These are phyloP conservation scores for Ips typographus DNA, from an alignment of 1,140 invertebrate genomes.

Conservation along the genomic window DNA sequence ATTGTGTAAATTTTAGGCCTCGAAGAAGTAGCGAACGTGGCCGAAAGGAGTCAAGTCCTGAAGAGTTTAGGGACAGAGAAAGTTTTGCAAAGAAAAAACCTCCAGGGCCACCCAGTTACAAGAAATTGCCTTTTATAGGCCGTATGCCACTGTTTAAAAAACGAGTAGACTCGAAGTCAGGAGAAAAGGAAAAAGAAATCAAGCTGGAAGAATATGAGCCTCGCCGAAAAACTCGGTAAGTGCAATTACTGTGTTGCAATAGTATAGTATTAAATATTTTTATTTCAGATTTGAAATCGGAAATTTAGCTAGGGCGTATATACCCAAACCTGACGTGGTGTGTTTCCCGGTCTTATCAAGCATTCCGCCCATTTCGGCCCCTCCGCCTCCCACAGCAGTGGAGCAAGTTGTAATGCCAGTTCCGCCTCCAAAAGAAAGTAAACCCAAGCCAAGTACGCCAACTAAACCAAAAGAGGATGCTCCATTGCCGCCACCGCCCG, in stretches of 20 bases:
- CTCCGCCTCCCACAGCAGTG: conserved; percentile 34
- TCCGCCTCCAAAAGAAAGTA: conserved; percentile 37
- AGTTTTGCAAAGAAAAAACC: conserved; percentile 37
- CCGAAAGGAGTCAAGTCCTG: conserved; percentile 8
- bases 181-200: conserved; percentile 47
- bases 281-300: conserved; percentile 46
- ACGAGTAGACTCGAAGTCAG: conserved; percentile 50
- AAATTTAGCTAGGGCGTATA: conserved; percentile 48
- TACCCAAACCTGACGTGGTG: conserved; percentile 55
- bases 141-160: conserved; percentile 70
- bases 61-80: conserved; percentile 8
- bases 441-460: conserved; percentile 31
- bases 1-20: background rate
- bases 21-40: conserved; percentile 14
- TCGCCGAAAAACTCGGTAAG: conserved; percentile 41
- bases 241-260: background rate
- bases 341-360: conserved; percentile 60
- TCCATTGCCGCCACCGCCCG: conserved; percentile 31
- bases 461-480: conserved; percentile 2
- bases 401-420: conserved; percentile 24
- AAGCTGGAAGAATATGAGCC: conserved; percentile 50
- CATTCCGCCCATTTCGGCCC: conserved; percentile 52
- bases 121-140: conserved; percentile 71
- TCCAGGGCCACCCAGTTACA: conserved; percentile 45
- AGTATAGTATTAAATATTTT: conserved; percentile 5